Percentiles rank a stretch among this genome's conserved stretches.
Conservation (phyloP, 2,888 invertebrate species). For the Cataglyphis cursor region DNA sequence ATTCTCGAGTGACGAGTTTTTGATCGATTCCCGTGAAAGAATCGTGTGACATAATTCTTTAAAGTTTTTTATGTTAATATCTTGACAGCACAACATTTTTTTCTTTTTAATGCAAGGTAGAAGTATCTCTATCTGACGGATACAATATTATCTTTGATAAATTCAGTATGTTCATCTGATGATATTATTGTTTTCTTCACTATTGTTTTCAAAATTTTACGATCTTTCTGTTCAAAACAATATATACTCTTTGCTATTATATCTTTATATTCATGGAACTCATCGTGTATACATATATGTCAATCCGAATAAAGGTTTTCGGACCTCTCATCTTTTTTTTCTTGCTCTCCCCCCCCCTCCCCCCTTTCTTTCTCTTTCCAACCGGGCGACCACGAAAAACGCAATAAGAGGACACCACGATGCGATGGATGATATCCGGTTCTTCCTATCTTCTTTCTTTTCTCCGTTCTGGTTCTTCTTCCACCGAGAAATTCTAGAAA, state of each 20-base stretch:
- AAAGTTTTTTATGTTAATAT: background rate
- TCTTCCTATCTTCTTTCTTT: conserved; percentile 60
- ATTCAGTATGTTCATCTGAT: background rate
- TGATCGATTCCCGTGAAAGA: background rate
- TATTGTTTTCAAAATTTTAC: background rate
- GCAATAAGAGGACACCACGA: conserved; percentile 78
- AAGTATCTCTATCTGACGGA: no score
- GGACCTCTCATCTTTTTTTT: background rate
- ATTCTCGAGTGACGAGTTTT: background rate
- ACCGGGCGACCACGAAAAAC: background rate
- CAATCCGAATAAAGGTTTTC: background rate
- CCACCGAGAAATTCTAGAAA: conserved; percentile 76
- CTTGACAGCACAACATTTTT: background rate
- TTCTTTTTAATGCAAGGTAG: background rate
- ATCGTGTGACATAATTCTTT: background rate
- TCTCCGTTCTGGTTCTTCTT: conserved; percentile 66
- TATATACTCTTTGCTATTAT: background rate
- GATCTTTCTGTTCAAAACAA: background rate
- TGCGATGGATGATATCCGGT: conserved; percentile 86
- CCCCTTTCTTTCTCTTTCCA: background rate
- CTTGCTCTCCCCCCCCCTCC: no score
- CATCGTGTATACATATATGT: background rate
- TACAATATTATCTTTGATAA: background rate
- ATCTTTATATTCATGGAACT: background rate
- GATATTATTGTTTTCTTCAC: no score